Evolutionary conservation across 2,113 vertebrate genomes (phyloP).

Genomic region (Nyctibius bracteatus): DNA sequence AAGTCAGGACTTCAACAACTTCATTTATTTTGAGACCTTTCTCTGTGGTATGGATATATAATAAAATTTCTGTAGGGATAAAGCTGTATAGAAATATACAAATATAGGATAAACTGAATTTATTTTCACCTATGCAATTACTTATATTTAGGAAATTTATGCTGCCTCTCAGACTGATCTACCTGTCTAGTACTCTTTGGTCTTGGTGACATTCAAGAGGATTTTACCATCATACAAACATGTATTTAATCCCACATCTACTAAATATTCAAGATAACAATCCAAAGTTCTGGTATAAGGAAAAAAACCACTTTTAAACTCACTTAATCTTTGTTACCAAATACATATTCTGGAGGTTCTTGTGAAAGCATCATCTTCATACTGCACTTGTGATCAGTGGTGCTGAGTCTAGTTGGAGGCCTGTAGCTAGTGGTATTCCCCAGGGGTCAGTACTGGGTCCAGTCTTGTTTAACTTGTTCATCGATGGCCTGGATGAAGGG

Average conservation of each 20-base stretch:
- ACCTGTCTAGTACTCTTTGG: background rate
- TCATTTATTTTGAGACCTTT: background rate
- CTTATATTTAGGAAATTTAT: background rate
- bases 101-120: background rate
- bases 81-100: background rate
- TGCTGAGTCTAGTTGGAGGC: too few species aligned
- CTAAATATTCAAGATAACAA: background rate
- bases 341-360: background rate
- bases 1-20: background rate
- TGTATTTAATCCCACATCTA: background rate
- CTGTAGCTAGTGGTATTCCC: too few species aligned
- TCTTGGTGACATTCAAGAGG: background rate
- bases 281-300: background rate
- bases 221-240: background rate
- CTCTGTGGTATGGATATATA: background rate
- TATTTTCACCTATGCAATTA: background rate
- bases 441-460: too few species aligned
- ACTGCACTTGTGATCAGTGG: too few species aligned
- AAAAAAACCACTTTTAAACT: background rate
- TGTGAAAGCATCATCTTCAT: background rate
- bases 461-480: too few species aligned
- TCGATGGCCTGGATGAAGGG: too few species aligned
- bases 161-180: background rate
- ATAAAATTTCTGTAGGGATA: background rate
- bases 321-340: background rate